Evolutionary conservation across 2,888 invertebrate genomes (phyloP), one percentile per base, ranked within the genome.

Genomic region (Philereme vetulata): DNA sequence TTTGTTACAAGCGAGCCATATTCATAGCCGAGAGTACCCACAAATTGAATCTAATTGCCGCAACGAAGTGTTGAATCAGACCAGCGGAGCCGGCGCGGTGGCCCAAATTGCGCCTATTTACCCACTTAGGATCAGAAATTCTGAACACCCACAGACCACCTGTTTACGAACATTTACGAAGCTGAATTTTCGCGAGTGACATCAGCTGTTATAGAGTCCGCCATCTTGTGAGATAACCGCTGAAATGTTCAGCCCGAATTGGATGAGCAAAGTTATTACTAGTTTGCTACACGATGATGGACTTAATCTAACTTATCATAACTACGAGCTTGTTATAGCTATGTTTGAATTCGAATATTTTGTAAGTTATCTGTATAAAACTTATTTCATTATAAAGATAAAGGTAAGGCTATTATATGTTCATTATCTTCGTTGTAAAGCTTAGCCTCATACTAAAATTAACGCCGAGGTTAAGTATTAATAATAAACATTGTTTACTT

Each of bases 21-120:
- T 84, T 83, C 84, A 84, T 86, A 85, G 81, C 76, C 66, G 80
- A 76, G 78, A 77, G 76, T 77, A 21, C 72, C 78, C 82, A 81
- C 85, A 89, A 91, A 91, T 91, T 90, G 89, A 85, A 85, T 85
- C 90, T 91, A 90, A 91, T 91, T 91, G 91, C 88, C 84, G 79
- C 87, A 90, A 90, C 85, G 85, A 90, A 90, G 90, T 88, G 90
- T 88, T 88, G 91, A 90, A 90, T 90, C 88, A 89, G 90, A 80
- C 88, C 80, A 82, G 70, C 78, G 76, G 74, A 72, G 68, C 73
- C 71, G 70, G 34, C 56, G 72, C 79, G 75, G 75, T 82, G 88
- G 82, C 87, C 90, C 87, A 84, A 90, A 91, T 90, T 88, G 84
- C 76, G 72, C 83, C 85, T 85, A 90, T 90, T 90, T 90, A 87